Evolutionary conservation across 2,888 invertebrate species (phyloP).

Genomic region (Schrankia costaestrigalis): DNA sequence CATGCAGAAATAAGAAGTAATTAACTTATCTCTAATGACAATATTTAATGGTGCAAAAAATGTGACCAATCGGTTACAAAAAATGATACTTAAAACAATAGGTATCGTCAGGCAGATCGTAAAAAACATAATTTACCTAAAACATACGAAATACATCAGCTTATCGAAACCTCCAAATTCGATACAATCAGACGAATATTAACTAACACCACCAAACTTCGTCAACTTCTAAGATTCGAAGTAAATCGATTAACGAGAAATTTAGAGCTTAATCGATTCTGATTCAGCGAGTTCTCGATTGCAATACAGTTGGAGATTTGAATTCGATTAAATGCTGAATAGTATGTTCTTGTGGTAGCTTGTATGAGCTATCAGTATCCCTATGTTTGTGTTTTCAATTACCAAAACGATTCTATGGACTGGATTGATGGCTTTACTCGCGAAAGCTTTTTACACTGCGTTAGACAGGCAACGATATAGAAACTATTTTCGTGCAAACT

Average conservation of each 20-base stretch:
- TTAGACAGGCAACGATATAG: conserved; percentile 14
- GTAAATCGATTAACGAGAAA: conserved; percentile 44
- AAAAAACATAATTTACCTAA: too few relatives aligned
- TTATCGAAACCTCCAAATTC: conserved; percentile 24
- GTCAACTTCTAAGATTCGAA: conserved; percentile 29
- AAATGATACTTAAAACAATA: too few relatives aligned
- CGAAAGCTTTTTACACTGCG: conserved; percentile 18
- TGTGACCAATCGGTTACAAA: too few relatives aligned
- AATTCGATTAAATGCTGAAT: conserved; percentile 35
- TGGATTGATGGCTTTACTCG: conserved; percentile 26
- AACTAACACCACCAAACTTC: conserved; percentile 31
- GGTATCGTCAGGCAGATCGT: too few relatives aligned
- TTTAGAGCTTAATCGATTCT: conserved; percentile 51
- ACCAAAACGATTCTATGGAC: conserved; percentile 24
- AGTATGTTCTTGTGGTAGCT: conserved; percentile 20
- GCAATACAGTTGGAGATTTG: conserved; percentile 37
- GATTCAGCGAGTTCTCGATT: conserved; percentile 55
- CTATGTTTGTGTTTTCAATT: conserved; percentile 29
- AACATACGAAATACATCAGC: too few relatives aligned
- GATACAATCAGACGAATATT: conserved; percentile 49
- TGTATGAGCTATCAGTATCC: conserved; percentile 21
- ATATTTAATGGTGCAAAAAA: too few relatives aligned
- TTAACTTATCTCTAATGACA: too few relatives aligned
- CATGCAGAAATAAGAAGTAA: too few relatives aligned
- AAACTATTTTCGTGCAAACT: conserved; percentile 3